Evolutionary conservation across 2,113 vertebrate genomes (phyloP).

Genomic region (Thryonomys swinderianus): DNA sequence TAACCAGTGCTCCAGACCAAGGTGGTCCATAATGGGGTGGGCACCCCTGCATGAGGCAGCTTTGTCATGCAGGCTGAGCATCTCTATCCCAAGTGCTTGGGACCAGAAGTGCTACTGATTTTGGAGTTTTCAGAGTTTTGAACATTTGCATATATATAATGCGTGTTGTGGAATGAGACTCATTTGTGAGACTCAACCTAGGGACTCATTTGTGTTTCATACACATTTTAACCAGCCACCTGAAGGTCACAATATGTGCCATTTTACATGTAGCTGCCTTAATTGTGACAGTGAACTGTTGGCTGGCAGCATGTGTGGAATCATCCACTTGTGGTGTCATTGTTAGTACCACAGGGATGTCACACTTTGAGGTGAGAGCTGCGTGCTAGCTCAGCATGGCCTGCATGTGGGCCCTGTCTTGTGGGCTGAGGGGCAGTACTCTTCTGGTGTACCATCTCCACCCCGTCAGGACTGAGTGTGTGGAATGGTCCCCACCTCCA

Average conservation of each 20-base stretch:
- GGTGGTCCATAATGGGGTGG: neutral
- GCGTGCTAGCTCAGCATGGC: neutral
- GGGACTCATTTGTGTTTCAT: neutral
- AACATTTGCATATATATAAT: neutral
- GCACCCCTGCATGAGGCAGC: too few species aligned
- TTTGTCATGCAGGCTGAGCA: too few species aligned
- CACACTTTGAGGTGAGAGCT: neutral
- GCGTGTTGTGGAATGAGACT: too few species aligned
- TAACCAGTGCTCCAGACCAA: neutral
- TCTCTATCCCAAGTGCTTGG: neutral
- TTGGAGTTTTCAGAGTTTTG: neutral
- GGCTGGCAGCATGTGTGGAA: neutral
- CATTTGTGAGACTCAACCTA: neutral
- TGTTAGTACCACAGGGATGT: neutral
- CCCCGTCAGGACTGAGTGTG: too few species aligned
- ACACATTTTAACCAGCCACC: neutral
- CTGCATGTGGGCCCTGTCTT: rapidly evolving
- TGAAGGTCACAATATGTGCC: neutral
- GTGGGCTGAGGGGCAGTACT: rapidly evolving
- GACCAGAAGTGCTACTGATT: neutral
- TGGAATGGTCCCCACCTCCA: neutral
- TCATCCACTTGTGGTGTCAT: neutral
- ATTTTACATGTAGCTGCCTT: neutral
- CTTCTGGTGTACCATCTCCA: neutral
- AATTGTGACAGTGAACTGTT: neutral